These are phyloP conservation scores for Zophobas atratus DNA, from an alignment of 1,140 invertebrate genomes.

Conservation along the genomic window DNA sequence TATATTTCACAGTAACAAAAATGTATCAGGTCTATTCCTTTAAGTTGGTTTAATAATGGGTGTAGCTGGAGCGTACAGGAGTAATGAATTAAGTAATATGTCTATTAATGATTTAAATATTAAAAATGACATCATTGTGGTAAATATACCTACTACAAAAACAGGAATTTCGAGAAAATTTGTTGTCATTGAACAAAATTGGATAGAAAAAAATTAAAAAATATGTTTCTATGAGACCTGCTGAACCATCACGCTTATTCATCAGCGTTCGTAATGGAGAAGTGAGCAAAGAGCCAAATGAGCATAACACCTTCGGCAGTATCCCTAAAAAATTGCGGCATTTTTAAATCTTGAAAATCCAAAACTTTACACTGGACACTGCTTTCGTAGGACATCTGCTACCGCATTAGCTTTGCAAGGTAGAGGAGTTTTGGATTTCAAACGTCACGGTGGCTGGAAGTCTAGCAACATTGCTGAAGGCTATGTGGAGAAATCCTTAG, in stretches of 20 bases:
- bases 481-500: conserved; percentile 44
- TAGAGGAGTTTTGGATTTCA: conserved; percentile 53
- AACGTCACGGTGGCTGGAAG: conserved; percentile 56
- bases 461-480: conserved; percentile 52
- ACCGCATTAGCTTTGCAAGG: conserved; percentile 54
- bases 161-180: conserved; percentile 46
- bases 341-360: conserved; percentile 26
- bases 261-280: conserved; percentile 50
- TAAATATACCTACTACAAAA: conserved; percentile 46
- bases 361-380: conserved; percentile 56
- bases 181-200: conserved; percentile 44
- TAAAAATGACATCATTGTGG: conserved; percentile 39
- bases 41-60: conserved; percentile 55
- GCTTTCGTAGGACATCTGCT: conserved; percentile 53
- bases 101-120: conserved; percentile 48
- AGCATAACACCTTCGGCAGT: conserved; percentile 55
- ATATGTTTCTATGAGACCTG: conserved; percentile 51
- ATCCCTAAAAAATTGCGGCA: conserved; percentile 48
- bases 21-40: not conserved
- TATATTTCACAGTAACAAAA: not conserved
- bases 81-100: conserved; percentile 48
- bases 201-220: conserved; percentile 52
- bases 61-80: conserved; percentile 48
- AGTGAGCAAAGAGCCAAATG: conserved; percentile 49
- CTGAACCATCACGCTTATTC: conserved; percentile 45